Evolutionary conservation across 92 coral and sea anemone species (phyloP), one percentile per base, ranked within the genome.

Genomic region (Diadumene lineata): DNA sequence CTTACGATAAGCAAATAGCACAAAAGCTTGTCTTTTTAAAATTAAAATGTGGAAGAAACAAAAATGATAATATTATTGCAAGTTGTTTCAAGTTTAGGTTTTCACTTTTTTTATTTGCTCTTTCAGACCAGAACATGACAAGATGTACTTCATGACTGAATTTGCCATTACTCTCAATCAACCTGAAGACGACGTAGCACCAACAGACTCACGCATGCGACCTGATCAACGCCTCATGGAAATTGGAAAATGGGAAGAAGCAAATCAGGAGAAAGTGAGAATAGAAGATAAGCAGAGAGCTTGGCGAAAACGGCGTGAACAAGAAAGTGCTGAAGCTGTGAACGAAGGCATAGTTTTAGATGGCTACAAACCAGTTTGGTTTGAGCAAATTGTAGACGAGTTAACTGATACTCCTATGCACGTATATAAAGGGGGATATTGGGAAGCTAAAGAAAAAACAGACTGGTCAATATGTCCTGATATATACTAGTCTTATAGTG

Each of bases 201-300:
- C 92, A 1, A 88, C 99, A 13, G 99, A 96, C 50, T 96, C 99
- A 1, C 87, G 99, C 13, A 65, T 88, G 64, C 76, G 99, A 68
- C 97, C 99, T 23, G 99, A 96, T 61, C 99, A 96, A 44, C 82
- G 97, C 15, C 91, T 96, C 25, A 96, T 96, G 99, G 99, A 96
- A 72, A 68, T 86, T 38, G 82, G 97, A 31, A 64, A 64, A 33
- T 96, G 99, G 99, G 99, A 96, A 25, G 99, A 96, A 58, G 97
- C 99, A 17, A 96, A 96, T 60, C 88, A 87, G 53, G 91, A 92
- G 79, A 96, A 96, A 43, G 86, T 90, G 69, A 86, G 85, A 74
- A 89, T 96, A 70, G 99, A 96, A 76, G 99, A 96, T 77, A 73
- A 88, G 69, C 99, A 96, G 81, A 88, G 99, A 69, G 73, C 86